These are phyloP conservation scores for Antrozous pallidus DNA, from an alignment of 2,797 vertebrate genomes.

Conservation along the genomic window DNA sequence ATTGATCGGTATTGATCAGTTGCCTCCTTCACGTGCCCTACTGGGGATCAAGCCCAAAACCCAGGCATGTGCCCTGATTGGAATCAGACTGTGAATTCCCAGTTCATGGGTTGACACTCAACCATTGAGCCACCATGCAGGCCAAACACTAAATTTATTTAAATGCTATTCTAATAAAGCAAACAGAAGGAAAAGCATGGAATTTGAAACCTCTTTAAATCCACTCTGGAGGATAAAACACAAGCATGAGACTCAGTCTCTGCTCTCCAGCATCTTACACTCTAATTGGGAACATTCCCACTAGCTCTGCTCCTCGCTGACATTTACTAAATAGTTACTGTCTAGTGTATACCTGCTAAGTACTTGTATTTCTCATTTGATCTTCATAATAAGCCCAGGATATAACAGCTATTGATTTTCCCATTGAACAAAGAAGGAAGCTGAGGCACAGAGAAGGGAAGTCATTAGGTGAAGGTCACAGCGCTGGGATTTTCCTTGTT, in stretches of 20 bases:
- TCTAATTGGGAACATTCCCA: background rate
- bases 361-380: background rate
- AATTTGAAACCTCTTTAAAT: background rate
- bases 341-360: background rate
- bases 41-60: too few relatives aligned
- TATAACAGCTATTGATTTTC: background rate
- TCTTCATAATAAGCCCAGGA: background rate
- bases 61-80: too few relatives aligned
- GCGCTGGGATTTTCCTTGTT: background rate
- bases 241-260: background rate
- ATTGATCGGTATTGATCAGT: too few relatives aligned
- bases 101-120: too few relatives aligned
- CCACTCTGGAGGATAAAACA: background rate
- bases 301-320: rapidly evolving
- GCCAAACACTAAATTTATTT: background rate
- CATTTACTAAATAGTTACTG: background rate
- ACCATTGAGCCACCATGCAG: too few relatives aligned
- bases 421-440: background rate
- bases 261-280: background rate
- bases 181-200: background rate
- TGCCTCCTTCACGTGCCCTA: too few relatives aligned
- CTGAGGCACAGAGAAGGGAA: background rate
- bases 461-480: background rate
- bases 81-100: too few relatives aligned
- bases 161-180: background rate